These are phyloP conservation scores for Lasioglossum leucozonium DNA, from an alignment of 2,888 invertebrate genomes.

Conservation along the genomic window DNA sequence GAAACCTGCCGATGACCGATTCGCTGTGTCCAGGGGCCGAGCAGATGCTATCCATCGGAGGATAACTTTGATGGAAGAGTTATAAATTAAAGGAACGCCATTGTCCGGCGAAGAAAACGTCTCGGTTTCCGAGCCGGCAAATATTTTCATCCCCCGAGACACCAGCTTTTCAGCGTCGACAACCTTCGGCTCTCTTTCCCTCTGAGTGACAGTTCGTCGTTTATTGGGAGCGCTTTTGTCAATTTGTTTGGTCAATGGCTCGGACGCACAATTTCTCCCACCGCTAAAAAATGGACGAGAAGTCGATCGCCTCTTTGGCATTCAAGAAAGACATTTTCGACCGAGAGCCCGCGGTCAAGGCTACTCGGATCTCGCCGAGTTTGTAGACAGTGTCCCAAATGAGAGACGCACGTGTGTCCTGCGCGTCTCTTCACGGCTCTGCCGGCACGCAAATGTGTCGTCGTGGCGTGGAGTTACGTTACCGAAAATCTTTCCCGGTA, in stretches of 20 bases:
- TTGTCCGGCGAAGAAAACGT: conserved; percentile 41
- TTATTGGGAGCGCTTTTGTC: neutral
- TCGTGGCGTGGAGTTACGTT: conserved; percentile 18
- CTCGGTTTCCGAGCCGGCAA: conserved; percentile 41
- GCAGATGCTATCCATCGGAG: conserved; percentile 47
- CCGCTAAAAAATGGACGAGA: no score
- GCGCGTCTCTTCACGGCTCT: neutral
- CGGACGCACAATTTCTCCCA: no score
- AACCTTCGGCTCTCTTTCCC: neutral
- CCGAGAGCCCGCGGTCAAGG: neutral
- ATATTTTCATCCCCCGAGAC: conserved; percentile 57
- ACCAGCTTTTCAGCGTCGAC: neutral
- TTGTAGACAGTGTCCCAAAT: neutral
- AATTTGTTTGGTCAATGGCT: neutral
- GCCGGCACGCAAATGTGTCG: conserved; percentile 34
- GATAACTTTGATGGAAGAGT: conserved; percentile 58
- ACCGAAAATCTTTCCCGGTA: conserved; percentile 4
- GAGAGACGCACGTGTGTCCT: neutral
- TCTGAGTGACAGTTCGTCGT: neutral
- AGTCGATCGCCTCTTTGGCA: neutral
- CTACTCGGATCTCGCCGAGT: neutral
- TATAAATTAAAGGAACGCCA: conserved; percentile 55
- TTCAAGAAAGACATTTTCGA: neutral
- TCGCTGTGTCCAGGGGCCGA: neutral
- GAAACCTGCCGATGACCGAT: conserved; percentile 7